These are phyloP conservation scores for Leptobrachium leishanense DNA, from an alignment of 2,113 vertebrate genomes.

Conservation along the genomic window DNA sequence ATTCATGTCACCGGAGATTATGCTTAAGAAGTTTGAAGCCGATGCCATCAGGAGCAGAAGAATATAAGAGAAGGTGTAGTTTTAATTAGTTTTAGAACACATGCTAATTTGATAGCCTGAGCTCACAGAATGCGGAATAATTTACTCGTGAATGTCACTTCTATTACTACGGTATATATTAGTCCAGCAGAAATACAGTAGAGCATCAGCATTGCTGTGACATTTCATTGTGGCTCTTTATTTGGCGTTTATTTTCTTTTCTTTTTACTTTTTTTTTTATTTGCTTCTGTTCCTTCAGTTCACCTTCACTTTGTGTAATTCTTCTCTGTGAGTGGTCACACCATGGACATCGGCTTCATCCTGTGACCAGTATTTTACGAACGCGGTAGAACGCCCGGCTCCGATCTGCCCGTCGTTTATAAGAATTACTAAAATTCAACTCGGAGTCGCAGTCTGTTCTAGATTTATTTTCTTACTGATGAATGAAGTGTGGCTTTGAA, in stretches of 20 bases:
- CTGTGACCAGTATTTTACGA: not conserved
- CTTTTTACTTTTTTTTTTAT: not conserved
- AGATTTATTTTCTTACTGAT: slow-evolving; percentile 31
- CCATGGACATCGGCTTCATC: too few relatives aligned
- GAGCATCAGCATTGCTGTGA: too few relatives aligned
- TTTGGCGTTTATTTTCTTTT: too few relatives aligned
- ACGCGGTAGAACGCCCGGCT: not conserved
- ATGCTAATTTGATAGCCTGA: slow-evolving; percentile 2
- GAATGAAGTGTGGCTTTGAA: not conserved
- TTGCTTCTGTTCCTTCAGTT: not conserved
- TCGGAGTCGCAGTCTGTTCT: not conserved
- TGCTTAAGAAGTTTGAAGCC: not conserved
- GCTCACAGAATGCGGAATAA: not conserved
- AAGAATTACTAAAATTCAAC: slow-evolving; percentile 9
- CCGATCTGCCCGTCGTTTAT: not conserved
- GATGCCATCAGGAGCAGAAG: not conserved
- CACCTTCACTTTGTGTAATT: not conserved
- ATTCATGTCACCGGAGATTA: not conserved
- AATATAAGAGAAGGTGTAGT: not conserved
- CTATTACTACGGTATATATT: not conserved
- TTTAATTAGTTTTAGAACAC: slow-evolving; percentile 11
- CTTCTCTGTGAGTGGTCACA: not conserved
- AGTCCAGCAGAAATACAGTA: not conserved
- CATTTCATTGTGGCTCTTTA: too few relatives aligned
- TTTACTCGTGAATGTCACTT: not conserved